Conservation (phyloP, 2,888 invertebrate species). For the Leucoptera coffeella region DNA sequence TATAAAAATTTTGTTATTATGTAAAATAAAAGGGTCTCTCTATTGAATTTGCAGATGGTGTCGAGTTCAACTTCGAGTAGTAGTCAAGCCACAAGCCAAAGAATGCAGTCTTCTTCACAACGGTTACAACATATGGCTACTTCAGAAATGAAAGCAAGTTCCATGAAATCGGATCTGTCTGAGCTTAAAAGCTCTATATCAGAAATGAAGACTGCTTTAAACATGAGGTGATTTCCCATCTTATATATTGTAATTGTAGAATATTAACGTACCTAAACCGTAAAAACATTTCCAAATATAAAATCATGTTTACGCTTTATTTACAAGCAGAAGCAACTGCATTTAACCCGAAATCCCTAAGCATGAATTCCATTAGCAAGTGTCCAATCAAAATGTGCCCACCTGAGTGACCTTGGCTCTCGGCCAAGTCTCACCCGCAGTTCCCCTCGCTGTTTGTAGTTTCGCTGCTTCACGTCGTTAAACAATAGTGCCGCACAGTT, state of each 20-base stretch:
- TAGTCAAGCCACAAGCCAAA: constrained; percentile 51
- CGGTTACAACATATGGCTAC: constrained; percentile 47
- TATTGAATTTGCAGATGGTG: constrained; percentile 30
- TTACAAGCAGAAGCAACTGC: neutral
- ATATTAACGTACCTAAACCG: too few species aligned
- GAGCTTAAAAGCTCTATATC: constrained; percentile 80
- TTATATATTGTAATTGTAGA: too few species aligned
- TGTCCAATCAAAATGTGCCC: constrained; percentile 26
- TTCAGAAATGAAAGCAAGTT: constrained; percentile 75
- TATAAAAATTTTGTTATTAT: neutral
- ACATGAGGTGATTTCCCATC: too few species aligned
- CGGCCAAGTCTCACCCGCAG: constrained; percentile 36
- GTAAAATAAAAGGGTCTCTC: constrained; percentile 12
- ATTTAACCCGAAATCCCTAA: neutral
- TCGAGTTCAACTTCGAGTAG: constrained; percentile 56
- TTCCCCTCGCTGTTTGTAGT: constrained; percentile 36
- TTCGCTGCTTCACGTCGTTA: constrained; percentile 40
- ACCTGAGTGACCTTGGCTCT: constrained; percentile 47
- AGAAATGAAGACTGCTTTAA: constrained; percentile 69
- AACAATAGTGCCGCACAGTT: constrained; percentile 40
- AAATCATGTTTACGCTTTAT: neutral
- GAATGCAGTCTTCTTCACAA: constrained; percentile 53
- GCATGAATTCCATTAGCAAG: constrained; percentile 6
- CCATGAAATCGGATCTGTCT: constrained; percentile 72
- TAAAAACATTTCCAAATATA: too few species aligned